phyloP scores from a whole-genome alignment of 2,797 vertebrate genomes.

The Diceros bicornis region DNA sequence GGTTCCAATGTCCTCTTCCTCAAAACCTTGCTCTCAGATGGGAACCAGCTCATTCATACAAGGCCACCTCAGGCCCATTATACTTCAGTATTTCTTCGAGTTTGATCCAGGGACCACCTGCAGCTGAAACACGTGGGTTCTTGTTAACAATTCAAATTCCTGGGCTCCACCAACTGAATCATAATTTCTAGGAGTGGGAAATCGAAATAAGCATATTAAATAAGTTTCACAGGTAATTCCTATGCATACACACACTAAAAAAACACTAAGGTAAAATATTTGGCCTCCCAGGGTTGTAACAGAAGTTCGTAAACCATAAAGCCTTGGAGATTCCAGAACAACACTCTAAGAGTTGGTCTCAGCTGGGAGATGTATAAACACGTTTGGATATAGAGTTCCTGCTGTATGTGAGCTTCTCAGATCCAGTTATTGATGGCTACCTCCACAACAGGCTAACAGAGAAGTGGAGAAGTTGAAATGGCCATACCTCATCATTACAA shows the following conservation, averaged over 20 bases:
- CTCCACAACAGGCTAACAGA: background rate
- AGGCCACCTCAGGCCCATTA: background rate
- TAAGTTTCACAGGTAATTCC: slow-evolving; percentile 10
- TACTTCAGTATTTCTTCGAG: background rate
- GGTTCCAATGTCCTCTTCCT: background rate
- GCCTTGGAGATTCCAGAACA: slow-evolving; percentile 11
- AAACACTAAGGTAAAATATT: slow-evolving; percentile 3
- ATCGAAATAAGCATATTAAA: background rate
- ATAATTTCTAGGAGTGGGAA: background rate
- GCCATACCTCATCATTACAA: background rate
- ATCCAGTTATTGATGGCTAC: background rate
- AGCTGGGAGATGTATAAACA: background rate
- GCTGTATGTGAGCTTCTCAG: background rate
- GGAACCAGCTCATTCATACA: background rate
- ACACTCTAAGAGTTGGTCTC: background rate
- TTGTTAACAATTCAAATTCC: slow-evolving; percentile 4
- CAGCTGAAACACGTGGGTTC: background rate
- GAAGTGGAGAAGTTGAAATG: background rate
- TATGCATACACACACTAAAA: background rate
- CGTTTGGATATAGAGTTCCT: background rate
- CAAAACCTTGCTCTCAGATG: background rate
- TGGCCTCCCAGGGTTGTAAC: background rate
- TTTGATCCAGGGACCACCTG: background rate
- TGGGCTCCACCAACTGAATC: background rate
- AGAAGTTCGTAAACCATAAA: slow-evolving; percentile 57